phyloP scores from a whole-genome alignment of 2,797 vertebrate species.

The Sardinella longiceps region DNA sequence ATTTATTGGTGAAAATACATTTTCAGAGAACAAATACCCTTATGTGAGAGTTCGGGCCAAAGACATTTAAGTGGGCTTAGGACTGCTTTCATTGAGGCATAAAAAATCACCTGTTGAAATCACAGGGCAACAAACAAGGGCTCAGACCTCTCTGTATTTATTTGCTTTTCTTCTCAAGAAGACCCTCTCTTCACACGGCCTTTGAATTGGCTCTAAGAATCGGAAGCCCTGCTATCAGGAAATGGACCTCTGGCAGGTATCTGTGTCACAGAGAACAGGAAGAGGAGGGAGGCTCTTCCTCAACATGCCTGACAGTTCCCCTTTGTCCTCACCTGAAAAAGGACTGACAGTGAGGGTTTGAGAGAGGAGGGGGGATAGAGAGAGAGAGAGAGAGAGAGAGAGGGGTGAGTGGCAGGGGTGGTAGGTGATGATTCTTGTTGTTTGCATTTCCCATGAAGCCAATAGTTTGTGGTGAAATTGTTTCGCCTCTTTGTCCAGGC shows the following conservation, averaged over 20 bases:
- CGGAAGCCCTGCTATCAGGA: constrained; percentile 68
- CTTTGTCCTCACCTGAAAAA: constrained; percentile 69
- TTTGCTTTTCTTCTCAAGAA: constrained; percentile 63
- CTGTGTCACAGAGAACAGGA: constrained; percentile 72
- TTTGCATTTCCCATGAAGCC: constrained; percentile 82
- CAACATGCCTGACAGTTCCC: constrained; percentile 64
- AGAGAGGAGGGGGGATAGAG: constrained; percentile 62
- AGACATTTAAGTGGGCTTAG: neutral
- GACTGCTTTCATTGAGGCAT: neutral
- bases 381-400: constrained; percentile 67
- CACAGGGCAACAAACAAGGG: constrained; percentile 42
- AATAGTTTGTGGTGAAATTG: constrained; percentile 46
- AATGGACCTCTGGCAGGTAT: constrained; percentile 76
- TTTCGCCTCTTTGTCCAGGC: neutral
- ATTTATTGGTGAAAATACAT: neutral
- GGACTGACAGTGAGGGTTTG: constrained; percentile 66
- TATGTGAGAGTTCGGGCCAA: neutral
- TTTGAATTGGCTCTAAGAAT: constrained; percentile 67
- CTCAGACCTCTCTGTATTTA: constrained; percentile 38
- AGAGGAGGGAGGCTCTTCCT: constrained; percentile 80
- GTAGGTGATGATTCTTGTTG: constrained; percentile 59
- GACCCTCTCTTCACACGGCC: constrained; percentile 51
- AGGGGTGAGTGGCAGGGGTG: constrained; percentile 48
- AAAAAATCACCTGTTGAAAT: constrained; percentile 49
- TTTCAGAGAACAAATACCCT: neutral